Evolutionary conservation across 2,797 vertebrate genomes (phyloP).

Genomic region (Cyclura pinguis): DNA sequence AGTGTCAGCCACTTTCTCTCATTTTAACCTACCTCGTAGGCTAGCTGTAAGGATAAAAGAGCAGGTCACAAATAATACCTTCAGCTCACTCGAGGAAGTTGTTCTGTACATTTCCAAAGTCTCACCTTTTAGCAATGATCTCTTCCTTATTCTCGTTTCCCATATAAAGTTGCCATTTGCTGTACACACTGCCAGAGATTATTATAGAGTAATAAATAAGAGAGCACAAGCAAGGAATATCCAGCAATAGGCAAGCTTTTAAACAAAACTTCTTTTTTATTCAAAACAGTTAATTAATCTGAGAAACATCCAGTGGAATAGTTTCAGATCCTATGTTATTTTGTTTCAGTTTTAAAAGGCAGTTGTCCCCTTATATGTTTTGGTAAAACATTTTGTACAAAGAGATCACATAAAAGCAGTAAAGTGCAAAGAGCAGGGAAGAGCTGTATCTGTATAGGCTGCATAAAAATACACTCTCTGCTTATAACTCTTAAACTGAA

Average conservation of each 20-base stretch:
- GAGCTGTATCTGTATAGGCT: not conserved
- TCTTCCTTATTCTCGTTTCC: not conserved
- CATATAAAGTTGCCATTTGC: not conserved
- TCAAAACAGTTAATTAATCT: slow-evolving; percentile 8
- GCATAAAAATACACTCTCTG: slow-evolving; percentile 9
- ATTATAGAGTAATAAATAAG: not conserved
- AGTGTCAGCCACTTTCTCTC: not conserved
- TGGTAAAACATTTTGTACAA: not conserved
- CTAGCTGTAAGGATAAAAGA: not conserved
- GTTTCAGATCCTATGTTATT: not conserved
- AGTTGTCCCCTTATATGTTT: slow-evolving; percentile 13
- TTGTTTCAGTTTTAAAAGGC: slow-evolving; percentile 21
- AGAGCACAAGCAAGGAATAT: not conserved
- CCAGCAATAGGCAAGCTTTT: not conserved
- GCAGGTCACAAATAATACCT: not conserved
- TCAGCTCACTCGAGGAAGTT: not conserved
- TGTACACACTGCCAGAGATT: not conserved
- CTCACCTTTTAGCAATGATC: not conserved
- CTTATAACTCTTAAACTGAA: slow-evolving; percentile 16
- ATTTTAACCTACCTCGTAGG: no score
- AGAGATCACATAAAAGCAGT: not conserved
- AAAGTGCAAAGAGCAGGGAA: not conserved
- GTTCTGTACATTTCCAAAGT: no score
- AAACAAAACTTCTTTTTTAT: not conserved
- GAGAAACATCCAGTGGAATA: not conserved